Evolutionary conservation across 2,888 invertebrate species (phyloP), one percentile per base, ranked within the genome.

Genomic region (Calephelis perditalis): DNA sequence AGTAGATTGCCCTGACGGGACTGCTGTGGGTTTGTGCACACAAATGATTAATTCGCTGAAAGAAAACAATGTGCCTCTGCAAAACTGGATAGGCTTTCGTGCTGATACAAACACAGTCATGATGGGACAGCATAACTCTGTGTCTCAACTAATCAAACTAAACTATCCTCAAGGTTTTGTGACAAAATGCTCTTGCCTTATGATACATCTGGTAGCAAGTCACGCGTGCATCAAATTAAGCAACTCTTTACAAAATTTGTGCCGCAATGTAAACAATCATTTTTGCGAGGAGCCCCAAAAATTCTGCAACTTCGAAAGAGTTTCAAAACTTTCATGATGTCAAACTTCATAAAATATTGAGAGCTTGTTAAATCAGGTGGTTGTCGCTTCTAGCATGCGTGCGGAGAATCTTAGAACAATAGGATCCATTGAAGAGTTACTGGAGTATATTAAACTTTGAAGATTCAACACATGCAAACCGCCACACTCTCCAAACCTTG

Each of bases 21-120:
- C 62, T 58, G 62, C 61, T 62, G 62, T 62, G 62, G 56, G 56
- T 64, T 62, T 64, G 64, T 62, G 62, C 64, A 64, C 62, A 64
- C 62, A 59, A 63, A 59, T 63, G 61, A 59, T 61, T 46, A 63
- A 63, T 56, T 61, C 63, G 56, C 55, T 63, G 26, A 54, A 63
- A 56, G 59, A 63, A 63, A 63, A 63, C 47, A 63, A 63, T 63
- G 63, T 56, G 58, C 63, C 60, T 60, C 56, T 63, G 60, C 63
- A 60, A 63, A 63, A 60, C 63, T 63, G 58, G 60, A 60, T 60
- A 63, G 59, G 60, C 59, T 63, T 63, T 63, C 60, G 63, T 63
- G 46, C 60, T 63, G 60, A 63, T 47, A 63, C 63, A 43, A 63
- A 58, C 60, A 37, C 63, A 63, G 63, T 63, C 58, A 63, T 63